Base-by-base conservation (phyloP, 2,888 invertebrate genomes). In the Theristus sp. region DNA sequence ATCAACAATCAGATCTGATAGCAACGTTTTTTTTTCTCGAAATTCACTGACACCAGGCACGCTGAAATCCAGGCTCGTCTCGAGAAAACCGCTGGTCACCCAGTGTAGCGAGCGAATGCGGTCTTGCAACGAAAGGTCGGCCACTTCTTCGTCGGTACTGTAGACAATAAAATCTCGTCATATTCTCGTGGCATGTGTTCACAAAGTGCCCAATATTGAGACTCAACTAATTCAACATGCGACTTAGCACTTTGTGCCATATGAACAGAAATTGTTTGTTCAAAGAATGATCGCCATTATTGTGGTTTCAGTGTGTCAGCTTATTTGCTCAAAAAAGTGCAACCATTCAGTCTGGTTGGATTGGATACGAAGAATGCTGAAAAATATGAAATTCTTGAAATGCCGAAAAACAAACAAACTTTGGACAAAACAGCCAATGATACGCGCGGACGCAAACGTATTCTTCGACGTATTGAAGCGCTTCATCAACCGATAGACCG, bases 81-180 rank as follows among this genome's bases (percentile, higher is more conserved):
- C 93, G 61, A 98, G 81, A 76, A 93, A 90, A 64, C 86, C 84
- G 58, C 89, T 86, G 62, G 89, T 89, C 13, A 99, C 88, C 98
- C 98, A 98, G 75, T 89, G 87, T 60, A 99, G 79, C 73, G 89
- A 87, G 57, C 96, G 84, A 69, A 98, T 96, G 62, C 93, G 84
- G 66, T 86, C 87, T 70, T 96, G 94, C 72, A 96, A 84, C 54
- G 83, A 83, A 49, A 94, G 82, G 80, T 98, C 98, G 69, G 85
- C 84, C 62, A 74, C 75, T 66, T 94, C 90, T 78, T 93, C 93
- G 72, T 96, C 94, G 52, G 85, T 65, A 57, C 66, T 70, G 54
- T 17, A 52, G n/a, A n/a, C n/a, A n/a, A n/a, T n/a, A n/a, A n/a
- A n/a, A n/a, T n/a, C n/a, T n/a, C 10, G 46, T 46, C n/a, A n/a